Evolutionary conservation across 2,888 invertebrate species (phyloP), one percentile per base, ranked within the genome.

Genomic region (Tricholauxania praeusta): DNA sequence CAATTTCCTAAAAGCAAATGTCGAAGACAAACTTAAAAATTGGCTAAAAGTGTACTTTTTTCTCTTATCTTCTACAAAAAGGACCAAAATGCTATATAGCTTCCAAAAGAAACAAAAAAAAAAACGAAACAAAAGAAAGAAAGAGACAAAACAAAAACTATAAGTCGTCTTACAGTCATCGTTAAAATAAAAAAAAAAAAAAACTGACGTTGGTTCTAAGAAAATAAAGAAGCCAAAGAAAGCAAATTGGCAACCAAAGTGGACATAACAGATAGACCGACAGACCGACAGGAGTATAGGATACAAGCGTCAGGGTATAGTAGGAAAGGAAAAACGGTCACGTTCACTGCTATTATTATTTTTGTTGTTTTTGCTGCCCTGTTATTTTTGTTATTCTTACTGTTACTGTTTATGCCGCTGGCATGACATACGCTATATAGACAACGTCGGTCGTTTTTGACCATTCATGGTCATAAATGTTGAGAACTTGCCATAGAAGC

Each of bases 1-100:
- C 48, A 67, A 67, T 67, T 67, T 67, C 57, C 39, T 39, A 39
- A 55, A 47, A 57, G 57, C 67, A 67, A 67, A 67, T 55, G 67
- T 67, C 55, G 57, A 67, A 67, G 55, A 57, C 28, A 57, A 67
- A 67, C 67, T 67, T 57, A 47, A 57, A 67, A 67, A 67, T 67
- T 67, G 67, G 67, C 67, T 57, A 28, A 67, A 57, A 67, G 67
- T 57, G 32, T 39, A 10, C 39, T 39, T 39, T 10, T 39, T 39
- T 39, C 1, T 1, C 5, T 3, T 39, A 39, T 39, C 39, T 39
- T 2, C 7, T 39, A 39, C 39, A 39, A 39, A 39, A 39, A 39
- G 39, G 7, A 39, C 39, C 39, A 10, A 39, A 39, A 39, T 39
- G 10, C 39, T 39, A 39, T 10, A 39, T 39, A 39, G 39, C 39